Evolutionary conservation across 30 jellyfish, hydroid and myxozoan genomes (phyloP).

Genomic region (Cassiopea andromeda): DNA sequence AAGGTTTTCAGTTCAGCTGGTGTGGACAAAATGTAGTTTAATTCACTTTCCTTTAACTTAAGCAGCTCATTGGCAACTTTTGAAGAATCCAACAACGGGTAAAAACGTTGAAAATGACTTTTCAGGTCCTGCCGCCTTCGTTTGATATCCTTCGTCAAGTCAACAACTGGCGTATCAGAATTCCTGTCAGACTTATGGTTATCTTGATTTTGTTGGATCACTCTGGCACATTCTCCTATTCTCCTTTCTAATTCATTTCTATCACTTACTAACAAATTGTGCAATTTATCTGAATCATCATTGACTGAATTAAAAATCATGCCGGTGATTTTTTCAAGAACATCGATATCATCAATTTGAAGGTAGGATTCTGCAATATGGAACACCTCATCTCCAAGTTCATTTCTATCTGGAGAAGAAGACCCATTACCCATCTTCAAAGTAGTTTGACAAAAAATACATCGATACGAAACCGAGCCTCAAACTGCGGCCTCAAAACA

Average conservation of each 20-base stretch:
- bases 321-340: conserved; percentile 51
- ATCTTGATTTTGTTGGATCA: background rate
- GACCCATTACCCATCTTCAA: conserved; percentile 43
- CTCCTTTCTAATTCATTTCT: conserved; percentile 48
- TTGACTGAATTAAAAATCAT: conserved; percentile 32
- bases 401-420: conserved; percentile 18
- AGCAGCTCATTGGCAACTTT: conserved; percentile 49
- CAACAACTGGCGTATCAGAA: background rate
- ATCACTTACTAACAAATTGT: conserved; percentile 1
- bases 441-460: background rate
- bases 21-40: conserved; percentile 18
- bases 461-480: background rate
- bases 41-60: conserved; percentile 44
- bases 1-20: conserved; percentile 27
- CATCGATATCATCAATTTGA: conserved; percentile 11
- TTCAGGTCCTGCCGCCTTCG: conserved; percentile 36
- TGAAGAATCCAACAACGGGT: conserved; percentile 27
- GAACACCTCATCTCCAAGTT: conserved; percentile 48
- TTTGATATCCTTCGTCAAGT: background rate
- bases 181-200: background rate
- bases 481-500: no score
- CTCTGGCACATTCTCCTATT: conserved; percentile 30
- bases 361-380: conserved; percentile 26
- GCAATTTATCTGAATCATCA: conserved; percentile 10
- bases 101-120: conserved; percentile 29